phyloP scores from a whole-genome alignment of 2,888 invertebrate species.

The Hydriomena furcata region DNA sequence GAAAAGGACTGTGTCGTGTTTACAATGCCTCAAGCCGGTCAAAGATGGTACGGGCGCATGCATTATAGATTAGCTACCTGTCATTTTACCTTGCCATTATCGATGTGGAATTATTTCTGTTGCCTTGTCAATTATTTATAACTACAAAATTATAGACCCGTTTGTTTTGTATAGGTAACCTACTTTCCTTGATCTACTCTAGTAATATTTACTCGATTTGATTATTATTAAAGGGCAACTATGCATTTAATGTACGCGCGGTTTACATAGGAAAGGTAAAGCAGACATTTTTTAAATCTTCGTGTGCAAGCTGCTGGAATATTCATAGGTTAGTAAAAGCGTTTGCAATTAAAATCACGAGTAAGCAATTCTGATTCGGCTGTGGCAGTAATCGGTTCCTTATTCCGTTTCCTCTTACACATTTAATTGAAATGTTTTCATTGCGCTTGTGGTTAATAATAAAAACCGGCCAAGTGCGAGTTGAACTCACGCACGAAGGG shows the following conservation, averaged over 20 bases:
- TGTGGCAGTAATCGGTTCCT: slow-evolving; percentile 34
- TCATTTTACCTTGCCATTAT: too few relatives aligned
- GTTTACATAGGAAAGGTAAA: too few relatives aligned
- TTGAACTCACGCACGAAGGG: too few relatives aligned
- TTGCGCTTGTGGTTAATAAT: too few relatives aligned
- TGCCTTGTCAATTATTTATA: slow-evolving; percentile 3
- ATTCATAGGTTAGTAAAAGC: slow-evolving; percentile 33
- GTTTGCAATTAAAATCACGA: slow-evolving; percentile 26
- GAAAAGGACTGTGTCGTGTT: slow-evolving; percentile 79
- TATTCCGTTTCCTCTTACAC: slow-evolving; percentile 34
- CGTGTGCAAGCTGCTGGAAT: slow-evolving; percentile 17
- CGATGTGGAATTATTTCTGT: too few relatives aligned
- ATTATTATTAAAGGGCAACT: too few relatives aligned
- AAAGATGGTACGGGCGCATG: slow-evolving; percentile 65
- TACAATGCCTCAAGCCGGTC: slow-evolving; percentile 78
- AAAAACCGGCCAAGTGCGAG: too few relatives aligned
- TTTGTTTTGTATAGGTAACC: too few relatives aligned
- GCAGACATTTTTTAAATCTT: slow-evolving; percentile 6
- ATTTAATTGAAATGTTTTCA: slow-evolving; percentile 24
- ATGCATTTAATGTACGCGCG: not conserved
- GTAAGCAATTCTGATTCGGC: slow-evolving; percentile 36
- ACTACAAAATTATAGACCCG: not conserved
- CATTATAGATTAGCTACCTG: too few relatives aligned
- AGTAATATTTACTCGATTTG: too few relatives aligned
- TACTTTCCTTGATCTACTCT: too few relatives aligned